Base-by-base conservation (phyloP, 2,888 invertebrate genomes). In the Entomobrya multifasciata region DNA sequence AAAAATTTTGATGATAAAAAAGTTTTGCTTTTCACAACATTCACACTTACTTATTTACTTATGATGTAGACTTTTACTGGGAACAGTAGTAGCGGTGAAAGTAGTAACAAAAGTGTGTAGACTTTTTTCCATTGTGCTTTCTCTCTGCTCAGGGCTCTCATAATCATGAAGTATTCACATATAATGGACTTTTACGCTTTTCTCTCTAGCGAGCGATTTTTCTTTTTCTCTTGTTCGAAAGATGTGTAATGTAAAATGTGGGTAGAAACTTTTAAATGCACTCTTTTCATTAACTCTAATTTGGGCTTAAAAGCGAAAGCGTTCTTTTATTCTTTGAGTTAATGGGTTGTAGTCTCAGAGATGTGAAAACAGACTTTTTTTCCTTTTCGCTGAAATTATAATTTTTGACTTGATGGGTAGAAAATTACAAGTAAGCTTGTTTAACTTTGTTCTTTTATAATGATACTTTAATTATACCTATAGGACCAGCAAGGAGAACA, bases 401-500 rank as follows among this genome's bases (percentile, higher is more conserved):
- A n/a, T n/a, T n/a, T n/a, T n/a, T n/a, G n/a, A n/a, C n/a, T n/a
- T n/a, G n/a, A n/a, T n/a, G n/a, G n/a, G n/a, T n/a, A n/a, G n/a
- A n/a, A n/a, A n/a, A n/a, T n/a, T n/a, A n/a, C n/a, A n/a, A n/a
- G n/a, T n/a, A n/a, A n/a, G 36, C 36, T 6, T 36, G 4, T 36
- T 36, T 36, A 36, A 20, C 11, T 3, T 20, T 57, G 57, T 17
- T 8, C 3, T 2, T 10, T 57, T 11, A 15, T 13, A 57, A 57
- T 57, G 55, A 6, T 22, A 25, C 8, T 44, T 44, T 41, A 20
- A 13, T 25, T 25, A 6, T 67, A 36, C 65, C 17, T 92, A 25
- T 93, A 97, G 97, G 99, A 99, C 93, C 97, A 97, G 93, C 95
- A 97, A 93, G 97, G 98, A 57, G 96, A 96, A 91, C 97, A 97